Base-by-base conservation (phyloP, 2,797 vertebrate species). In the Knipowitschia caucasica region DNA sequence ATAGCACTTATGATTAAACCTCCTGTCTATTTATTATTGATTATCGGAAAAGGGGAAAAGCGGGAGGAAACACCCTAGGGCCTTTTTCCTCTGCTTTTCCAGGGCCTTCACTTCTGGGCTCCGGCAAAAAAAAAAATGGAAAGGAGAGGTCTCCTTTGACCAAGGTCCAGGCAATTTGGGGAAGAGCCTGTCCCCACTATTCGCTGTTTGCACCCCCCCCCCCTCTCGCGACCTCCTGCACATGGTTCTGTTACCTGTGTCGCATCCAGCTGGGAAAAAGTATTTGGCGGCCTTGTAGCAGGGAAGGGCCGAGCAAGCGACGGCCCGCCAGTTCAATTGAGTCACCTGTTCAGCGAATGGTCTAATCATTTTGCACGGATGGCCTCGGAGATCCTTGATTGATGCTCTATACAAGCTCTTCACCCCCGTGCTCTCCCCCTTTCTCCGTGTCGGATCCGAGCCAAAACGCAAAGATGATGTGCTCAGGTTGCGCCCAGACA, bases 341-440 rank as follows among this genome's bases (percentile, higher is more conserved):
- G 87, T 89, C 86, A 88, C 86, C 83, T 87, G 81, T 78, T 88
- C 75, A 56, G 84, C 81, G 83, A n/a, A 85, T 81, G 81, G 84
- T 88, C 85, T n/a, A n/a, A n/a, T 86, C 82, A 86, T 89, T 88
- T 89, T 84, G 82, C 65, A 62, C 50, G 60, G 78, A 84, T 78
- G 82, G 83, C 78, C 82, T 76, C 33, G 44, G 72, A 88, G 84
- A 82, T 74, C 70, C 78, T 76, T 84, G 83, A 89, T 88, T 76
- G 83, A 83, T 81, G 74, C 33, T 75, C 80, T 86, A 87, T n/a
- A 89, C 83, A 78, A n/a, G 72, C 82, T 83, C 82, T 77, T 86
- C 83, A 67, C 77, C 69, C 72, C 51, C 64, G 64, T 51, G 76
- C 80, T 75, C 83, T 80, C 80, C 78, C 83, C 80, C 68, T n/a